Conservation (phyloP, 35 echinoderm and acorn worm species). For the Diadema setosum region DNA sequence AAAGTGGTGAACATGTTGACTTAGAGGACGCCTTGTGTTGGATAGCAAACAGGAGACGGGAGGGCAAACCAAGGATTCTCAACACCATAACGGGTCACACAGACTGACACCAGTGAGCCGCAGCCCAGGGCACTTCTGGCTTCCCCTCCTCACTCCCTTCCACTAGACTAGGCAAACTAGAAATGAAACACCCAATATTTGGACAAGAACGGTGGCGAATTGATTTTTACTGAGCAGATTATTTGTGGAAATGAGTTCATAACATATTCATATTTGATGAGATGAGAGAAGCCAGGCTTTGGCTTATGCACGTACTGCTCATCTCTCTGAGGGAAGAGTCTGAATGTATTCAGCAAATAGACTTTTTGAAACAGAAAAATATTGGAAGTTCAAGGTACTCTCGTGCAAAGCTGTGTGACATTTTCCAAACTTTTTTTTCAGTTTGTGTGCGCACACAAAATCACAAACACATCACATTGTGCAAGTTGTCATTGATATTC, state of each 20-base stretch:
- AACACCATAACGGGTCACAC: background rate
- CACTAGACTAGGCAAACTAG: background rate
- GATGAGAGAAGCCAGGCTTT: background rate
- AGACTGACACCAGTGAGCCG: background rate
- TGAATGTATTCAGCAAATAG: background rate
- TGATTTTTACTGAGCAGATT: conserved; percentile 16
- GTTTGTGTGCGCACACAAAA: background rate
- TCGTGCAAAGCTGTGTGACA: too few species aligned
- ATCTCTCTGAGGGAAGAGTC: background rate
- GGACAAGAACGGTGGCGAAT: background rate
- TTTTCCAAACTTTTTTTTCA: too few species aligned
- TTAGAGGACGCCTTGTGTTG: background rate
- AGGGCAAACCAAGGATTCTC: background rate
- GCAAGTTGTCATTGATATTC: background rate
- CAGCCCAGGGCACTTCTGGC: background rate
- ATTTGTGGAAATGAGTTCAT: background rate
- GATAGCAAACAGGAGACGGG: background rate
- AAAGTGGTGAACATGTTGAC: too few species aligned
- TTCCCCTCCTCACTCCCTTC: background rate
- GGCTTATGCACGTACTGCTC: background rate
- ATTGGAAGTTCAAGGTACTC: background rate
- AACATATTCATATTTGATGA: background rate
- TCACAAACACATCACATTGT: background rate
- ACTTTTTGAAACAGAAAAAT: background rate
- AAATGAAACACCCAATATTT: background rate